A percentile compares a stretch with the other conserved stretches of the same genome.
phyloP scores from a whole-genome alignment of 2,888 invertebrate species.

The Diogma glabrata region DNA sequence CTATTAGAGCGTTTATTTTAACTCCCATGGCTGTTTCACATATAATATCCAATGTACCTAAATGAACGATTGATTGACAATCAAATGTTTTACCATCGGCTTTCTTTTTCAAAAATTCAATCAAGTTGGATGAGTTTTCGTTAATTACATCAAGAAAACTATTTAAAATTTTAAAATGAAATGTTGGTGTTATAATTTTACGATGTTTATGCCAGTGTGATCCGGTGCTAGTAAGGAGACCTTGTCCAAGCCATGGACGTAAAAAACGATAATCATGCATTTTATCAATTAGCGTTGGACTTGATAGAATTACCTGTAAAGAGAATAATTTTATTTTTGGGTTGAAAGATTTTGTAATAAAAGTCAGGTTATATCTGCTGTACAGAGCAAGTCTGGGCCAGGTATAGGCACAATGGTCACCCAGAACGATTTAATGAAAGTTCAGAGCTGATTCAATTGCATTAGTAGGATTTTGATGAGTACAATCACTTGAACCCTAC shows the following conservation, averaged over 20 bases:
- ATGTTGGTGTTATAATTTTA: conserved; percentile 42
- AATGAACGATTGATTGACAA: conserved; percentile 38
- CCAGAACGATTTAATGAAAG: too few relatives aligned
- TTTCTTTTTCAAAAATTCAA: conserved; percentile 26
- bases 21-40: conserved; percentile 25
- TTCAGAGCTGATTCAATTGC: too few relatives aligned
- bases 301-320: conserved; percentile 29
- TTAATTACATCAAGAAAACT: conserved; percentile 39
- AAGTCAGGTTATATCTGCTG: too few relatives aligned
- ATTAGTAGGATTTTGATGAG: too few relatives aligned
- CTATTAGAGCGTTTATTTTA: background rate
- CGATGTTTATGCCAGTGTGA: conserved; percentile 40
- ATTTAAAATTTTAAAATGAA: conserved; percentile 41
- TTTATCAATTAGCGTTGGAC: conserved; percentile 38
- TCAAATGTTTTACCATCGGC: conserved; percentile 34
- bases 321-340: too few relatives aligned
- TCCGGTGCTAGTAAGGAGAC: conserved; percentile 37
- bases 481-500: too few relatives aligned
- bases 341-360: too few relatives aligned
- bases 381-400: too few relatives aligned
- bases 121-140: conserved; percentile 38
- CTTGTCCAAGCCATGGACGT: conserved; percentile 39
- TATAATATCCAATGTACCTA: conserved; percentile 40
- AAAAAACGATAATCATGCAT: conserved; percentile 33
- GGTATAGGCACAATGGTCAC: too few relatives aligned